These are phyloP conservation scores for Anodontia alba DNA, from an alignment of 2,888 invertebrate genomes.

Conservation along the genomic window DNA sequence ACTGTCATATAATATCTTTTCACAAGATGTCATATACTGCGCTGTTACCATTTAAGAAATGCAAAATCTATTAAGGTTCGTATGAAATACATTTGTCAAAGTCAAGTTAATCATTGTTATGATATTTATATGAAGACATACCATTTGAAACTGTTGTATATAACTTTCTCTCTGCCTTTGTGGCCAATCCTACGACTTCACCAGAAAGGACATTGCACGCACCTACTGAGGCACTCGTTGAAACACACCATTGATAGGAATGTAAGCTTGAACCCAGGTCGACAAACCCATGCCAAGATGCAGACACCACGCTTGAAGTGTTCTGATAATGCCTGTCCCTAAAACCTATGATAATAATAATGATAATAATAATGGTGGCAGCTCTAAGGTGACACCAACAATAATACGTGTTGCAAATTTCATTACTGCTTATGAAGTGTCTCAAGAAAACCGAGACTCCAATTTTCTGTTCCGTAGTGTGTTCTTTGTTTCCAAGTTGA, in stretches of 20 bases:
- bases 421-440: no score
- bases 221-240: not conserved
- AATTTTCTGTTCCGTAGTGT: no score
- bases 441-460: no score
- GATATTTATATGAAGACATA: not conserved
- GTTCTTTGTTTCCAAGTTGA: no score
- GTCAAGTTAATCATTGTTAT: no score
- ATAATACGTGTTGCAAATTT: no score
- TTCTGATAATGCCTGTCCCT: not conserved
- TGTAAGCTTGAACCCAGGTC: conserved; percentile 44
- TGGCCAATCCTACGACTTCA: conserved; percentile 25
- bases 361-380: no score
- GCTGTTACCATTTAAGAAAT: no score
- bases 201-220: conserved; percentile 28
- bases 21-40: no score
- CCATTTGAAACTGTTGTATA: not conserved
- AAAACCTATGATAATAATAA: not conserved
- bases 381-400: no score
- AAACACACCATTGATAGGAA: conserved; percentile 36
- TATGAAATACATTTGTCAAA: no score
- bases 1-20: not conserved
- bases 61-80: no score
- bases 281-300: conserved; percentile 50
- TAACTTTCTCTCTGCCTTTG: not conserved
- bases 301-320: conserved; percentile 17